phyloP scores from a whole-genome alignment of 2,888 invertebrate species.

The Pelosia muscerda region DNA sequence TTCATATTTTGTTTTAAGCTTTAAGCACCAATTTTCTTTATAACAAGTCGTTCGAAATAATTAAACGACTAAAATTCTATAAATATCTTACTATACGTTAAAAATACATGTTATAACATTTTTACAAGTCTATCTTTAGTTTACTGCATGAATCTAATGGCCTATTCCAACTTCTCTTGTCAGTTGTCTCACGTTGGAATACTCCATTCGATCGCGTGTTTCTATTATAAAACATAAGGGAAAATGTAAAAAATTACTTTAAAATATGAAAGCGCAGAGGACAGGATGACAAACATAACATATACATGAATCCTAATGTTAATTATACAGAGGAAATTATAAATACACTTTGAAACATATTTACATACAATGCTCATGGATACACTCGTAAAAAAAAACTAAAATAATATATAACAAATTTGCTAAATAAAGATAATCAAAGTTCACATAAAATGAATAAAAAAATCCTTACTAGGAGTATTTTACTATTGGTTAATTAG shows the following conservation, averaged over 20 bases:
- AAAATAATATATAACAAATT: slow-evolving; percentile 74
- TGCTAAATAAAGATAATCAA: slow-evolving; percentile 75
- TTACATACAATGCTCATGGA: slow-evolving; percentile 76
- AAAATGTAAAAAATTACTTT: slow-evolving; percentile 66
- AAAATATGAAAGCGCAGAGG: slow-evolving; percentile 65
- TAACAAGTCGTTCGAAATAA: slow-evolving; percentile 87
- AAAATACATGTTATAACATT: slow-evolving; percentile 87
- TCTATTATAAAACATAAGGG: slow-evolving; percentile 63
- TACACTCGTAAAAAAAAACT: slow-evolving; percentile 63
- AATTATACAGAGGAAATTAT: slow-evolving; percentile 65
- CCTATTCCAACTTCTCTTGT: slow-evolving; percentile 57
- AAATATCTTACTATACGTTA: slow-evolving; percentile 87
- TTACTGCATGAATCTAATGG: slow-evolving; percentile 67
- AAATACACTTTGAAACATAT: slow-evolving; percentile 80
- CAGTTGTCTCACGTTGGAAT: slow-evolving; percentile 48
- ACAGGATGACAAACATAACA: slow-evolving; percentile 60
- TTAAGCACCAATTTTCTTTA: slow-evolving; percentile 87
- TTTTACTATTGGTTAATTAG: slow-evolving; percentile 79
- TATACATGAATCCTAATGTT: slow-evolving; percentile 64
- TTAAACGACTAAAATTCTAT: slow-evolving; percentile 87
- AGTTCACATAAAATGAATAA: slow-evolving; percentile 79
- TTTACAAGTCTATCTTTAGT: slow-evolving; percentile 86
- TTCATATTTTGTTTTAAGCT: slow-evolving; percentile 83
- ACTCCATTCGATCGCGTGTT: slow-evolving; percentile 64
- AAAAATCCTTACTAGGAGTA: slow-evolving; percentile 79